Evolutionary conservation across 2,797 vertebrate genomes (phyloP), one percentile per base, ranked within the genome.

Genomic region (Coilia nasus): DNA sequence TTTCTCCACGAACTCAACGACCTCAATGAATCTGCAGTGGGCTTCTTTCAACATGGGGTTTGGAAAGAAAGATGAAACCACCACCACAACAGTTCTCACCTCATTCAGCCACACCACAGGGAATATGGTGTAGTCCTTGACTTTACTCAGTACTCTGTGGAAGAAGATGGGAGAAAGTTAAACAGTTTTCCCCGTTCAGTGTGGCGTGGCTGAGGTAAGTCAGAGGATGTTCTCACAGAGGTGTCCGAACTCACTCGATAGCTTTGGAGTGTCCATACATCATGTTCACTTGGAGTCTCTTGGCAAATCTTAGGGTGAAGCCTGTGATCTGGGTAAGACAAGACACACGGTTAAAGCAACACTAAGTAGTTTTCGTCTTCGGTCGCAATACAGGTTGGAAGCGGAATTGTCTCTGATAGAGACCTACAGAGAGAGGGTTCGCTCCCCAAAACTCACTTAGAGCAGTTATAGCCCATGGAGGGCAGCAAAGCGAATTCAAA

Each of bases 101-200:
- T 99, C 98, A 88, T 99, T 98, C 86, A 99, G 91, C 98, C 98
- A 99, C 88, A 96, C 87, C 83, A 99, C 0, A 84, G 98, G 98
- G 83, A 99, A 96, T 80, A 97, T 0, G 10, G 96, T 98, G 31
- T 93, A 54, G 0, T 87, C 60, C 86, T 94, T 92, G 56, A 99
- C 88, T 59, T 94, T 92, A 84, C 95, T 94, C 41, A 99, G 90
- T 84, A 96, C 87, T 0, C 98, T 99, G 71, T 44, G 31, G 11
- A 6, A 78, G 71, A 44, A 44, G 19, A 78, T 78, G 2, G 31
- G 28, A 44, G 44, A 1, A 3, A 7, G 15, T 41, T 75, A 21
- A 75, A 17, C 6, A 75, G 67, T 35, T 75, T 35, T 0, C 4
- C 28, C 28, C 35, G 31, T 78, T 15, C 35, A 41, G 2, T 41